Conservation (phyloP, 2,113 vertebrate species). For the Meleagris gallopavo region DNA sequence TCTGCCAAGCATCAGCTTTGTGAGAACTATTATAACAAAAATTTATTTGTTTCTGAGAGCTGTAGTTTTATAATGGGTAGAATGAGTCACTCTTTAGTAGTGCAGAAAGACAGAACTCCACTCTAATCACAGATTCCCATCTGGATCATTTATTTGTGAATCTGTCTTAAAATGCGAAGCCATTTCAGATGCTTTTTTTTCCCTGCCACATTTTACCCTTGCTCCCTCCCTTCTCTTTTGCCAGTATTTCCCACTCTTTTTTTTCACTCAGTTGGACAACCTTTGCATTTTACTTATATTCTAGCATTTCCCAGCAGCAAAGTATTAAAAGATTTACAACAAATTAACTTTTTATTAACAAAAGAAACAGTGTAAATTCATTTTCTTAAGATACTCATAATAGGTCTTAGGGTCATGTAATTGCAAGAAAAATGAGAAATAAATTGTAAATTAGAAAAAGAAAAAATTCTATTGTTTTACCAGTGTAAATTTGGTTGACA, state of each 20-base stretch:
- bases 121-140: slow-evolving; percentile 41
- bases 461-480: neutral
- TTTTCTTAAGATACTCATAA: neutral
- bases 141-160: slow-evolving; percentile 35
- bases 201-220: neutral
- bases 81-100: slow-evolving; percentile 57
- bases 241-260: neutral
- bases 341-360: neutral
- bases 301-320: neutral
- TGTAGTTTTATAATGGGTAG: slow-evolving; percentile 29
- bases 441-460: neutral
- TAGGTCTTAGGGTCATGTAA: neutral
- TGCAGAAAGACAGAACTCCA: slow-evolving; percentile 4
- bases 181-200: neutral
- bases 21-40: slow-evolving; percentile 17
- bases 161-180: slow-evolving; percentile 39
- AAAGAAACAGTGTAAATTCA: neutral
- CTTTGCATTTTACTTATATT: neutral
- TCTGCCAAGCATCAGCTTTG: slow-evolving; percentile 3
- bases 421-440: neutral
- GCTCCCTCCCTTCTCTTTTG: neutral
- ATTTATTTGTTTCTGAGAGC: slow-evolving; percentile 3
- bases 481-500: neutral
- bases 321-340: neutral
- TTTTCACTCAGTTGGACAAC: neutral